Evolutionary conservation across 2,797 vertebrate species (phyloP), one percentile per base, ranked within the genome.

Genomic region (Crocodylus rhombifer): DNA sequence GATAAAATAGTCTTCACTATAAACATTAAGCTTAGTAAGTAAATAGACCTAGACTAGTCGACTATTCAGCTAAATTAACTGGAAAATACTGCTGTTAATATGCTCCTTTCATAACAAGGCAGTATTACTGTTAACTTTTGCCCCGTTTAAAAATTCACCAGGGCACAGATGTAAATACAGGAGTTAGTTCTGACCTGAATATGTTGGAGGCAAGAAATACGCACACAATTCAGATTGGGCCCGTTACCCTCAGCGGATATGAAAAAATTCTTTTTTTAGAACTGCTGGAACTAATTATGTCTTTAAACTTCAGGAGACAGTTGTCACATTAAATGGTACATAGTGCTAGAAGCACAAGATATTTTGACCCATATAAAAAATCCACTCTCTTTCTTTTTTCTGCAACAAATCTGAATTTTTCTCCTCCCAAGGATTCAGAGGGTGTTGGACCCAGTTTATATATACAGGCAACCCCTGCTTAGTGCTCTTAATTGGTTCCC

Each of bases 1-100:
- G 95, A 90, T 87, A 90, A 91, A 92, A 85, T 56, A 57, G 60
- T 71, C 87, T 87, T 88, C 78, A 0, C 21, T 77, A 82, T 71
- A 57, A 79, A 82, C 77, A 90, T 77, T 57, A 84, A 94, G 64
- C 79, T 79, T 85, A 94, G 87, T 74, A 75, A 5, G 83, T 3
- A 36, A 63, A 77, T 0, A 92, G 74, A 4, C 69, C 84, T 16
- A n/a, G 64, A 30, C 64, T 18, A 88, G 71, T n/a, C 28, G 79
- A n/a, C 20, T 14, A 76, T 6, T 60, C 30, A 36, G 13, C 0
- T 0, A 67, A 94, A 94, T 80, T 5, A 3, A 0, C 75, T 1
- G 1, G 82, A 87, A 89, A 84, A 63, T 67, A 20, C 16, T 30
- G 17, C 16, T 33, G 64, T 67, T 8, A 67, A 67, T 67, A 33